Evolutionary conservation across 2,888 invertebrate genomes (phyloP).

Genomic region (Melanostoma scalare): DNA sequence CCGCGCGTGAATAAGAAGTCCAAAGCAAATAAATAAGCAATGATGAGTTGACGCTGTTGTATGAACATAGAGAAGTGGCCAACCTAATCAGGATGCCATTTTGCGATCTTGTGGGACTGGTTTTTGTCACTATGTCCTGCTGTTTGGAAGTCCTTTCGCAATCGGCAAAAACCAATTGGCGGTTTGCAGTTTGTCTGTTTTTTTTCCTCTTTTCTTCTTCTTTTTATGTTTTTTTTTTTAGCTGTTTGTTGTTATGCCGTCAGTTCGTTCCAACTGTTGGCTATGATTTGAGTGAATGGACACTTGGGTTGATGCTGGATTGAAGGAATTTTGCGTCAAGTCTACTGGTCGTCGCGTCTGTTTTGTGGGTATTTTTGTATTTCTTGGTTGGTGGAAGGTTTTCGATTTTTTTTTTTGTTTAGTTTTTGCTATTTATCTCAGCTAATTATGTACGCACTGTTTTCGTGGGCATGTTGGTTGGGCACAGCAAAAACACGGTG

Average conservation of each 20-base stretch:
- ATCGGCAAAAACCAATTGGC: conserved; percentile 71
- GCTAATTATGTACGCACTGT: conserved; percentile 71
- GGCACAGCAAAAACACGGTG: background rate
- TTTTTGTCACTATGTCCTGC: conserved; percentile 71
- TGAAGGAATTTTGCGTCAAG: conserved; percentile 69
- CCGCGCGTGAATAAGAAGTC: conserved; percentile 69
- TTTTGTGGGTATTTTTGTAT: conserved; percentile 52
- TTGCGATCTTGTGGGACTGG: conserved; percentile 71
- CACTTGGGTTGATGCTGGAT: conserved; percentile 45
- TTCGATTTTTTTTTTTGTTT: conserved; percentile 6
- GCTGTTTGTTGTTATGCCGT: conserved; percentile 71
- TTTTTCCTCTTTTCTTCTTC: conserved; percentile 6
- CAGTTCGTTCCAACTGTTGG: conserved; percentile 64
- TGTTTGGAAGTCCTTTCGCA: conserved; percentile 64
- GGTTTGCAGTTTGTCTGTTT: conserved; percentile 69
- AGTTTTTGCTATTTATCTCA: conserved; percentile 61
- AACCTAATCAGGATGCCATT: conserved; percentile 73
- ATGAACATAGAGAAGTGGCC: conserved; percentile 56
- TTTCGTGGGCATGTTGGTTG: conserved; percentile 35
- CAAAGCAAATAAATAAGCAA: conserved; percentile 69
- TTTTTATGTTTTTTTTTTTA: background rate
- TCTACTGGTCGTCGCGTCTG: conserved; percentile 50
- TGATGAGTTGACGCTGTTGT: conserved; percentile 40
- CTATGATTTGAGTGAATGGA: conserved; percentile 60
- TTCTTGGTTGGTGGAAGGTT: conserved; percentile 53